A percentile compares a stretch with the other conserved stretches of the same genome.
phyloP scores from a whole-genome alignment of 1,140 invertebrate species.

The Temnothorax curvispinosus region DNA sequence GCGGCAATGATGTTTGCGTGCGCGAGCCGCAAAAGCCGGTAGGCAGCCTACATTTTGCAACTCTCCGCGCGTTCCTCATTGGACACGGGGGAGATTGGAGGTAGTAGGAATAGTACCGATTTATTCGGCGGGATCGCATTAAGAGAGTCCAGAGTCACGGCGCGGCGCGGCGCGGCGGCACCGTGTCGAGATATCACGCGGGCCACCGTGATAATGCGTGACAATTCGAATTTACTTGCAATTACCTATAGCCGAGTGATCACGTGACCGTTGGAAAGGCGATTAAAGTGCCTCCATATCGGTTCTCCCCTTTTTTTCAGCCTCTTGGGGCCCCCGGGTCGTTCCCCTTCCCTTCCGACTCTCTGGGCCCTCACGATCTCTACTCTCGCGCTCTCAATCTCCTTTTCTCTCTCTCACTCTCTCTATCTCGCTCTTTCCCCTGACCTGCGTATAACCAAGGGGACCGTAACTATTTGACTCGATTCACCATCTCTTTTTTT shows the following conservation, averaged over 20 bases:
- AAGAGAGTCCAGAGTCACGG: conserved; percentile 20
- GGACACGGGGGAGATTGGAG: neutral
- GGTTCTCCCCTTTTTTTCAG: conserved; percentile 28
- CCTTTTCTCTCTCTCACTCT: neutral
- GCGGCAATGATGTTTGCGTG: neutral
- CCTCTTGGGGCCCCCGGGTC: conserved; percentile 13
- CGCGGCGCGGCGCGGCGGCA: neutral
- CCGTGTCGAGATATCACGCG: conserved; percentile 42
- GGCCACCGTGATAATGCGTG: conserved; percentile 78
- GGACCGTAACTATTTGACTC: conserved; percentile 73
- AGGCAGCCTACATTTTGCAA: neutral
- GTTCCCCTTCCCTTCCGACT: conserved; percentile 7
- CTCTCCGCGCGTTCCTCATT: neutral
- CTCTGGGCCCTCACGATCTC: neutral
- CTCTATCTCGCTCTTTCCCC: neutral
- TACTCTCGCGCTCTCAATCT: neutral
- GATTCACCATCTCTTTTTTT: conserved; percentile 61
- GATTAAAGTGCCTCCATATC: conserved; percentile 65
- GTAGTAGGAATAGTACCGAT: neutral
- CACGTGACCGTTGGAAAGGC: conserved; percentile 71
- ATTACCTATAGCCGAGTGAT: conserved; percentile 73
- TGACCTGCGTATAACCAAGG: conserved; percentile 51
- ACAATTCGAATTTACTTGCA: conserved; percentile 81
- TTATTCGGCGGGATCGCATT: conserved; percentile 34
- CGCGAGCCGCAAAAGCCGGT: neutral